Percentiles rank a stretch among this genome's conserved stretches.
phyloP scores from a whole-genome alignment of 2,113 vertebrate genomes.

The Genyomyrus donnyi region DNA sequence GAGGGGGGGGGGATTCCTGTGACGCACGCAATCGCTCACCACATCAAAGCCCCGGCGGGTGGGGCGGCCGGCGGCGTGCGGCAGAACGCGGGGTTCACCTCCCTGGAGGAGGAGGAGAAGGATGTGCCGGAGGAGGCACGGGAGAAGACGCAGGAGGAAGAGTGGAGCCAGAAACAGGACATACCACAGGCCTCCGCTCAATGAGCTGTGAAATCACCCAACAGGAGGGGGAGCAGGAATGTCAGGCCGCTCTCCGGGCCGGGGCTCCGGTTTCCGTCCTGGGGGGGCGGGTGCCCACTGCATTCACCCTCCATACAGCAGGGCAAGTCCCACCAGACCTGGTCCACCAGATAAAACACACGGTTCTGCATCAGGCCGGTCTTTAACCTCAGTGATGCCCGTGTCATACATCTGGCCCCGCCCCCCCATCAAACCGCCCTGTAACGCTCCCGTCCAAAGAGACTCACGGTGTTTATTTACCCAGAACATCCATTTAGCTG shows the following conservation, averaged over 20 bases:
- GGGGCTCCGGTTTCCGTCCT: conserved; percentile 19
- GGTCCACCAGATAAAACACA: neutral
- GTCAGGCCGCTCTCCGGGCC: conserved; percentile 27
- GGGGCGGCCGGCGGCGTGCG: conserved; percentile 32
- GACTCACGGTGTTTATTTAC: neutral
- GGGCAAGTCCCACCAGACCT: neutral
- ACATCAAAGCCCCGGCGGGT: conserved; percentile 58
- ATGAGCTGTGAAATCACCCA: conserved; percentile 45
- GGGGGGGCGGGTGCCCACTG: neutral
- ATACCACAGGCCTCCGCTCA: conserved; percentile 37
- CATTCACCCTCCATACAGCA: neutral
- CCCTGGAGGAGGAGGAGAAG: neutral
- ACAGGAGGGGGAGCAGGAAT: conserved; percentile 41
- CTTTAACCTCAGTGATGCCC: neutral
- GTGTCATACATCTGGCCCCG: neutral
- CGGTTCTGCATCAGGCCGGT: no score
- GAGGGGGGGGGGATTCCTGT: conserved; percentile 19
- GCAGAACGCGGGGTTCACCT: conserved; percentile 35
- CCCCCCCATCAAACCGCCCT: no score
- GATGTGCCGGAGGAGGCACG: conserved; percentile 22
- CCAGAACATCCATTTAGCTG: neutral
- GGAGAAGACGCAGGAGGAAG: neutral
- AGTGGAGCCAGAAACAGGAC: conserved; percentile 31
- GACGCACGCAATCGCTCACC: conserved; percentile 31
- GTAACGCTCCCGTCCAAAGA: neutral